Percentiles rank a stretch among this genome's conserved stretches.
Conservation (phyloP, 2,797 vertebrate species). For the Notolepis coatsorum region DNA sequence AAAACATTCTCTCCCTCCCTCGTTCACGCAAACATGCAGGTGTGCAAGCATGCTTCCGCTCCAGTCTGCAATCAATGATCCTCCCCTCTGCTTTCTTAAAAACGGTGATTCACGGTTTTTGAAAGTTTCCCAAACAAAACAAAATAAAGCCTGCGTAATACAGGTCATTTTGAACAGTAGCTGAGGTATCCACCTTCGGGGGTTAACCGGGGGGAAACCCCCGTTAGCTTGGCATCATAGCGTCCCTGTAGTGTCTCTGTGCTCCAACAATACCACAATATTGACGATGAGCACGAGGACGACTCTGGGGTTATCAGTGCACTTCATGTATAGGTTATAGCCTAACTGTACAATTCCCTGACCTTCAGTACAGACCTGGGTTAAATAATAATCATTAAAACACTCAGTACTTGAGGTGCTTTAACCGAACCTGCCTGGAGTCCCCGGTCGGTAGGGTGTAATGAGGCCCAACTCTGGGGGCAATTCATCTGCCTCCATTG, state of each 20-base stretch:
- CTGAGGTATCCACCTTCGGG: not conserved
- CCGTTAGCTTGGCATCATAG: constrained; percentile 21
- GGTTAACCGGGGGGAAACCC: not conserved
- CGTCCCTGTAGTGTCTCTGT: constrained; percentile 21
- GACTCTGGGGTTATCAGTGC: constrained; percentile 38
- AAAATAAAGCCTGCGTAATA: constrained; percentile 6
- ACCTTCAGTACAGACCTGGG: constrained; percentile 8
- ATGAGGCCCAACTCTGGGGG: not conserved
- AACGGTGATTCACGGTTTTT: not conserved
- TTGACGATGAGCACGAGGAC: constrained; percentile 14
- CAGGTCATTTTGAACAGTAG: constrained; percentile 9
- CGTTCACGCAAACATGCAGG: constrained; percentile 10
- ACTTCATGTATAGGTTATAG: constrained; percentile 23
- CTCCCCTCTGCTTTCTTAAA: not conserved
- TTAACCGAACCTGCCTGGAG: no score
- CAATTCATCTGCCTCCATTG: not conserved
- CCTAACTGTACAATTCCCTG: constrained; percentile 18
- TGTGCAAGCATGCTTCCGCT: constrained; percentile 14
- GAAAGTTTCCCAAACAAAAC: not conserved
- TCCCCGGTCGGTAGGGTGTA: no score
- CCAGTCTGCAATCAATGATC: constrained; percentile 7
- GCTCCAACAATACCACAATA: constrained; percentile 1
- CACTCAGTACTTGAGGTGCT: no score
- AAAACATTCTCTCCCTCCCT: constrained; percentile 1
- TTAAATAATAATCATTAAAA: no score